Evolutionary conservation across 2,797 vertebrate genomes (phyloP).

Genomic region (Moxostoma hubbsi): DNA sequence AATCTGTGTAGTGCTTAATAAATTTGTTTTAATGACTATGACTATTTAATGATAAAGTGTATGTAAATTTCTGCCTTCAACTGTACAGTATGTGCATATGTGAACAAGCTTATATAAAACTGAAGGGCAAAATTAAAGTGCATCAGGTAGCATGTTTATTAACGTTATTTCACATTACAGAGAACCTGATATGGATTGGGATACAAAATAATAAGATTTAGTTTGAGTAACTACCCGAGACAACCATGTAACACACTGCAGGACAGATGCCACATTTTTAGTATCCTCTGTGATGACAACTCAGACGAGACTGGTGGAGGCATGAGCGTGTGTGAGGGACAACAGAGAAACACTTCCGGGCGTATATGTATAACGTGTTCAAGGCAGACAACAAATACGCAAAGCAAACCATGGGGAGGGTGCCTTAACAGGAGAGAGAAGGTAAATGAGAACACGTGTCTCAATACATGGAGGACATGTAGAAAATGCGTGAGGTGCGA

Average conservation of each 20-base stretch:
- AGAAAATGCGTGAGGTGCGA: not conserved
- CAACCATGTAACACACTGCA: not conserved
- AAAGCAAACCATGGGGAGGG: not conserved
- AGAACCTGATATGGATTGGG: not conserved
- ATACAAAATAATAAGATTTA: not conserved
- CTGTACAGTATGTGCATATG: too few relatives aligned
- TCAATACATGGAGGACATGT: not conserved
- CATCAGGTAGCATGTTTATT: not conserved
- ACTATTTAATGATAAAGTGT: too few relatives aligned
- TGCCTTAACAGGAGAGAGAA: not conserved
- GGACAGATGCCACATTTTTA: not conserved
- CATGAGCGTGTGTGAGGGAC: not conserved
- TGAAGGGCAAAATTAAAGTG: not conserved
- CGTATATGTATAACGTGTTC: not conserved
- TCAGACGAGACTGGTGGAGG: not conserved
- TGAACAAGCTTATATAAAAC: not conserved
- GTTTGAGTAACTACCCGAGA: not conserved
- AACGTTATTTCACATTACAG: not conserved
- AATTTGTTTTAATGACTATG: too few relatives aligned
- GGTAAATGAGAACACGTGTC: not conserved
- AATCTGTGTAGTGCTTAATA: too few relatives aligned
- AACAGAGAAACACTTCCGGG: not conserved
- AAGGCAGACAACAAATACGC: not conserved
- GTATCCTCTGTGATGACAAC: too few relatives aligned
- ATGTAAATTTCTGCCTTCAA: too few relatives aligned